A percentile compares a stretch with the other conserved stretches of the same genome.
These are phyloP conservation scores for Tetragnatha versicolor DNA, from an alignment of 1,140 invertebrate species.

Conservation along the genomic window DNA sequence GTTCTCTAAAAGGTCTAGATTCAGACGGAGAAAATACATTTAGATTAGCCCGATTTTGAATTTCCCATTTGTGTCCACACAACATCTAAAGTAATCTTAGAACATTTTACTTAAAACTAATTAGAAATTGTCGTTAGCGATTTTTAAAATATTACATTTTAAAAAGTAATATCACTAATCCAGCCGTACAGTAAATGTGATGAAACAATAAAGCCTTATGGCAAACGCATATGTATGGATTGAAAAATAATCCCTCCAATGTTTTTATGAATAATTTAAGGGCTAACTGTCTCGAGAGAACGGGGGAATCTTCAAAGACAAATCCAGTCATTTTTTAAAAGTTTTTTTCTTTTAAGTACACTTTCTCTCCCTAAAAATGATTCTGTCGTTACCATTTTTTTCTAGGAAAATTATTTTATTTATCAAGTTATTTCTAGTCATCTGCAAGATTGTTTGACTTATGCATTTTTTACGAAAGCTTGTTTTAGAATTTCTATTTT, in stretches of 20 bases:
- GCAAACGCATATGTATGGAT: not conserved
- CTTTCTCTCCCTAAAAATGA: not conserved
- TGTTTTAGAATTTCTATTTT: conserved; percentile 2
- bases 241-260: not conserved
- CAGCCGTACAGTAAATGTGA: too few species aligned
- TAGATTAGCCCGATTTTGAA: too few species aligned
- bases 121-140: too few species aligned
- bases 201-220: too few species aligned
- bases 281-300: not conserved
- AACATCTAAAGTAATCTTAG: too few species aligned
- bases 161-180: too few species aligned
- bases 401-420: not conserved
- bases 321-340: not conserved
- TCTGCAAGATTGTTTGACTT: conserved; percentile 4
- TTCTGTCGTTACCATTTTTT: conserved; percentile 8
- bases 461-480: conserved; percentile 8
- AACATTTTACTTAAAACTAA: too few species aligned
- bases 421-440: conserved; percentile 12
- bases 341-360: not conserved
- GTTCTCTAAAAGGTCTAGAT: too few species aligned
- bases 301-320: not conserved
- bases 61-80: too few species aligned
- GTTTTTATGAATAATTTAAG: not conserved
- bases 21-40: too few species aligned
- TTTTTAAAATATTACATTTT: too few species aligned